Conservation (phyloP, 2,797 vertebrate genomes). For the Paedocypris micromegethes region DNA sequence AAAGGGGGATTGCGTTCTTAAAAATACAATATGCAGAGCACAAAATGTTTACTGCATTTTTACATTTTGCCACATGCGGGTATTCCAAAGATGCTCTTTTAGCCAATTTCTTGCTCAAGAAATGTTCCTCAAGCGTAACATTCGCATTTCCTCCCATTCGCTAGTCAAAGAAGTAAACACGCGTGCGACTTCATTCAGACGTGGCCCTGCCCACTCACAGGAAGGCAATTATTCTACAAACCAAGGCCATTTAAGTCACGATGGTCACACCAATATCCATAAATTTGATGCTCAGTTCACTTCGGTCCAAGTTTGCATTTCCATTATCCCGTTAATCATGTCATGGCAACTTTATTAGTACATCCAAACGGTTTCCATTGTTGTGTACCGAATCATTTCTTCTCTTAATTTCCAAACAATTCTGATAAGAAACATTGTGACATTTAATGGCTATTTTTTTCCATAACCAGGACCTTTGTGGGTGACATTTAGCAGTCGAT, state of each 20-base stretch:
- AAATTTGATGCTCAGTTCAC: conserved; percentile 30
- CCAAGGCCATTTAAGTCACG: conserved; percentile 22
- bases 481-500: conserved; percentile 1
- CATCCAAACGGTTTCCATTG: neutral
- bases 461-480: neutral
- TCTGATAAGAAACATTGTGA: conserved; percentile 16
- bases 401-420: conserved; percentile 6
- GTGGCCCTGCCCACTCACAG: conserved; percentile 1
- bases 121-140: conserved; percentile 7
- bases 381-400: neutral
- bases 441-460: conserved; percentile 17
- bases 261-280: conserved; percentile 30
- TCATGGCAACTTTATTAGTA: conserved; percentile 22
- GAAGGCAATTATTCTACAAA: conserved; percentile 36
- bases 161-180: conserved; percentile 22
- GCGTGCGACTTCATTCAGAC: conserved; percentile 21
- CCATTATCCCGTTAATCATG: conserved; percentile 24
- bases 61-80: neutral
- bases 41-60: neutral
- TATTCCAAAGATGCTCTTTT: conserved; percentile 21
- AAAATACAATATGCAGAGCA: neutral
- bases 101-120: neutral
- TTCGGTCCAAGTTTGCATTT: conserved; percentile 5
- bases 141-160: conserved; percentile 26
- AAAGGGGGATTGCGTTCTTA: neutral